Evolutionary conservation across 35 echinoderm and acorn worm genomes (phyloP).

Genomic region (Hemicentrotus pulcherrimus): DNA sequence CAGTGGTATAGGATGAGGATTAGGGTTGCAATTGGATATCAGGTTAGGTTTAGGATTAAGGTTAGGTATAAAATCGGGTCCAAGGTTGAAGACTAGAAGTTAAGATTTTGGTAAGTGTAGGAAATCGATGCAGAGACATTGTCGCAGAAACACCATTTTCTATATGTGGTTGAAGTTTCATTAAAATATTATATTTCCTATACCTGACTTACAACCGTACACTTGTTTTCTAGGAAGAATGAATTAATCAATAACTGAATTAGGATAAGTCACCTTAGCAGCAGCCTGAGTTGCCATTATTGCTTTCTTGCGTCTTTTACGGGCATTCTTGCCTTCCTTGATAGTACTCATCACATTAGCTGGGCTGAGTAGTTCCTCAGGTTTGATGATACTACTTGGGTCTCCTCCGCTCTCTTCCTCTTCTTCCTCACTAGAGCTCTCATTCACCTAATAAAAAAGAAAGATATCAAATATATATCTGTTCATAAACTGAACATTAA

Average conservation of each 20-base stretch:
- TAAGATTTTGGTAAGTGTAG: too few species aligned
- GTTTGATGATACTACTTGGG: constrained; percentile 62
- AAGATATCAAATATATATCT: neutral
- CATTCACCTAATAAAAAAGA: neutral
- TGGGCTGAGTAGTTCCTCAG: constrained; percentile 72
- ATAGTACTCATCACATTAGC: constrained; percentile 67
- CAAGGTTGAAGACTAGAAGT: too few species aligned
- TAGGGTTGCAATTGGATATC: too few species aligned
- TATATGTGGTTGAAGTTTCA: too few species aligned
- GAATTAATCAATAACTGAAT: neutral
- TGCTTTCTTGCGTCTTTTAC: constrained; percentile 79
- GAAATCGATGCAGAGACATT: too few species aligned
- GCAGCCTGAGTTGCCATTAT: constrained; percentile 81
- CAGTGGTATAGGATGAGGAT: too few species aligned
- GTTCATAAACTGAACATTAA: neutral
- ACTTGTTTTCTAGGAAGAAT: too few species aligned
- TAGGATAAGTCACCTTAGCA: constrained; percentile 53
- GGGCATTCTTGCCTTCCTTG: constrained; percentile 77
- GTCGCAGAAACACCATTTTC: neutral
- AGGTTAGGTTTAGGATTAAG: too few species aligned
- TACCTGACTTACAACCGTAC: too few species aligned
- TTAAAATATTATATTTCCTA: too few species aligned
- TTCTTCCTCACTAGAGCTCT: constrained; percentile 55
- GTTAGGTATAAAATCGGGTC: too few species aligned
- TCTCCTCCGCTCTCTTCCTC: constrained; percentile 32